phyloP scores from a whole-genome alignment of 1,140 invertebrate genomes.

The Ganaspis sp. region DNA sequence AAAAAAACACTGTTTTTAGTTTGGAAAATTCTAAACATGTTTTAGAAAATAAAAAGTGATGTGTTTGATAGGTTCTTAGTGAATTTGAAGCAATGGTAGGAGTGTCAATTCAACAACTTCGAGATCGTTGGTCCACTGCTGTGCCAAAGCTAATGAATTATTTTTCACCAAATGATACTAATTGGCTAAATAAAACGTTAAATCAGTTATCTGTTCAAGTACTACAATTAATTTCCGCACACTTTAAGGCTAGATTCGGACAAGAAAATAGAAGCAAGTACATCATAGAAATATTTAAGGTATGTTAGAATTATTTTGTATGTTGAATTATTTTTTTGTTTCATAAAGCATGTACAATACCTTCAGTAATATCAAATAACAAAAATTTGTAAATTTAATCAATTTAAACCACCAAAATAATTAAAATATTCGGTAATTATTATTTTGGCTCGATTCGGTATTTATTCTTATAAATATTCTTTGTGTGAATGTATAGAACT shows the following conservation, averaged over 20 bases:
- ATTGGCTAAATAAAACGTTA: not conserved
- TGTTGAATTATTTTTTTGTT: not conserved
- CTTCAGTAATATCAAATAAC: no score
- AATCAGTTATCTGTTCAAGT: not conserved
- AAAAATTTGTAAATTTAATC: no score
- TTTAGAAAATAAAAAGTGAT: not conserved
- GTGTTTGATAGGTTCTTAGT: not conserved
- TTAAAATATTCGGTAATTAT: no score
- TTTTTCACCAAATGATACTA: not conserved
- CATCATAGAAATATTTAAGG: conserved; percentile 22
- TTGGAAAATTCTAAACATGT: no score
- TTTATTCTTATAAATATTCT: no score
- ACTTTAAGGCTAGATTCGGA: conserved; percentile 16
- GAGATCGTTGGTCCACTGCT: conserved; percentile 1
- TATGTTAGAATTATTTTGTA: not conserved
- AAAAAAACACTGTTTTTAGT: no score
- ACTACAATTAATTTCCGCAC: not conserved
- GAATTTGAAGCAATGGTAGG: conserved; percentile 20
- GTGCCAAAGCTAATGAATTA: not conserved
- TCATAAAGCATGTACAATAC: no score
- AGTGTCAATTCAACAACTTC: not conserved
- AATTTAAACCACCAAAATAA: no score
- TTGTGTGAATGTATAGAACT: no score
- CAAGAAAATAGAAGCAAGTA: not conserved
- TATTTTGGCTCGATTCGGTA: no score